Base-by-base conservation (phyloP, 2,888 invertebrate genomes). In the Drosophila engyochracea region DNA sequence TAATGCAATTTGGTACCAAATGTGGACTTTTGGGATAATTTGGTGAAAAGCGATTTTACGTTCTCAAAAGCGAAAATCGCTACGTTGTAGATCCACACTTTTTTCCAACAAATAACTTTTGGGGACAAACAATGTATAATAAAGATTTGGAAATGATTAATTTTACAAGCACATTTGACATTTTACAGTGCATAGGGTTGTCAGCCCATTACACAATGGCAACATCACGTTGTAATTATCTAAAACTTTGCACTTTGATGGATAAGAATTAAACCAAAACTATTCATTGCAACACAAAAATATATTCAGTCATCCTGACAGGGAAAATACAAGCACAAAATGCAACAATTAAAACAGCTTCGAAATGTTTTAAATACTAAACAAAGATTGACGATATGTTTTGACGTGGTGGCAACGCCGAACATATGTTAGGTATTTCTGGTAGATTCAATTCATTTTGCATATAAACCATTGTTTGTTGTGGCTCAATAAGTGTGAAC, bases 161-260 rank as follows among this genome's bases (percentile, higher is more conserved):
- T 82, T 82, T 79, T 75, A 82, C 79, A 78, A 71, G 66, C 78
- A 64, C 79, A 39, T 69, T 70, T 80, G 80, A 81, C 81, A 80
- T 81, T 77, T 70, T 62, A 67, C 55, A 33, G 30, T 37, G 58
- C 22, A 53, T 30, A 70, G 81, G 41, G 79, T 54, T 79, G 76
- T 49, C 74, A 79, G 19, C 44, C 47, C 25, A 4, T 25, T 31
- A 60, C 5, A 57, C 12, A 28, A 55, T 28, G 28, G 19, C 10
- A 28, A 28, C 30, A 33, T 49, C 39, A 57, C 16, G 33, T 28
- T 31, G 39, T 35, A 14, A 19, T 28, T 60, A n/a, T 9, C 14
- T 7, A 37, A 37, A 30, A 7, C 30, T 12, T 25, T 7, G 10
- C 12, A 16, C 1, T 16, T 39, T 16, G 28, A 35, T 25, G 7